phyloP scores from a whole-genome alignment of 2,113 vertebrate species.

The Nannospalax galili region DNA sequence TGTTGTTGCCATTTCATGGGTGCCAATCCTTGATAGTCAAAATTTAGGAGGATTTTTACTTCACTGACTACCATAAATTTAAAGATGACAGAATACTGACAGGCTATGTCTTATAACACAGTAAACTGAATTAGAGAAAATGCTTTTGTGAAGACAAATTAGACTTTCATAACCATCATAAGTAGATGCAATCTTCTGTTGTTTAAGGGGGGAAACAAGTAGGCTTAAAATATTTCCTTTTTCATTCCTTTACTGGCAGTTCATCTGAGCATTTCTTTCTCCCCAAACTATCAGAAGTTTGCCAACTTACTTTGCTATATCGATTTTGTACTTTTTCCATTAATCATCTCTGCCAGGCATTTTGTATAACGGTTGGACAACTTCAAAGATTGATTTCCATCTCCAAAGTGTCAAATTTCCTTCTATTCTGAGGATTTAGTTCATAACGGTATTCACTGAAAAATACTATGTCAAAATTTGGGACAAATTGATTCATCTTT shows the following conservation, averaged over 20 bases:
- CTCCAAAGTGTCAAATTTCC: slow-evolving; percentile 49
- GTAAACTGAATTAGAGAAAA: background rate
- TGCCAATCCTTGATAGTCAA: background rate
- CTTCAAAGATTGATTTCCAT: slow-evolving; percentile 53
- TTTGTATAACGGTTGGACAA: background rate
- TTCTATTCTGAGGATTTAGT: background rate
- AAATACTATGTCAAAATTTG: slow-evolving; percentile 55
- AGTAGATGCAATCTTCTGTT: background rate
- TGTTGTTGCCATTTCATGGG: too few relatives aligned
- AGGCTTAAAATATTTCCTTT: background rate
- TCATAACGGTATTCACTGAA: background rate
- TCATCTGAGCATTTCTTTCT: background rate
- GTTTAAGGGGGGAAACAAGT: background rate
- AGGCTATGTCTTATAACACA: background rate
- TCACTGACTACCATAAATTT: background rate
- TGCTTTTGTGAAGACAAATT: background rate
- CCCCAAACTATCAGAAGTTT: background rate
- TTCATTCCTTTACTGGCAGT: background rate
- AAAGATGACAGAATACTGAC: background rate
- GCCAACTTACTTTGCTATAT: slow-evolving; percentile 26
- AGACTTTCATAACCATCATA: background rate
- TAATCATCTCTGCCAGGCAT: slow-evolving; percentile 41
- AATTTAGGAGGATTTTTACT: background rate
- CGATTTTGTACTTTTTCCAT: slow-evolving; percentile 56
- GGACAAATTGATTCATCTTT: slow-evolving; percentile 17